Evolutionary conservation across 2,797 vertebrate species (phyloP), one percentile per base, ranked within the genome.

Genomic region (Oceanodroma leucorhoa): DNA sequence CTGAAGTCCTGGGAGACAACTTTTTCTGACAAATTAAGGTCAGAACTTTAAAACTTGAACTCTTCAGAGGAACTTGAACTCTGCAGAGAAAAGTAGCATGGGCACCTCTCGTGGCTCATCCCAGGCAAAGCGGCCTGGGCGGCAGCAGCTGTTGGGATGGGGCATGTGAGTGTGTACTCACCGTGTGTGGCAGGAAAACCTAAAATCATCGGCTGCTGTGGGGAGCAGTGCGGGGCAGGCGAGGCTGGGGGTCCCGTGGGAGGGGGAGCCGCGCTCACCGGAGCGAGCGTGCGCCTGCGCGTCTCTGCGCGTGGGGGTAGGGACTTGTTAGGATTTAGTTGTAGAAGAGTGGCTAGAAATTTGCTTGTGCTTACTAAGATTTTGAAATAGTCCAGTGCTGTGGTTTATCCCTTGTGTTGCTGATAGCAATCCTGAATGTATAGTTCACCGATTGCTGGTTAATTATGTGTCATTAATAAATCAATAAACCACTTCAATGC

Each of bases 261-360:
- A 45, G 1, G 14, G 16, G 27, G 34, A 62, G 9, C 13, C 5
- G 2, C 4, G 12, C 18, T 77, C 34, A 27, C 8, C 2, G 2
- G 15, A 57, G 62, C 0, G 1, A 61, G 41, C 0, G 2, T 34
- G 12, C 0, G 2, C 17, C 18, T 1, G 1, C 10, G 1, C 1
- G 1, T 26, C 4, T 66, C 51, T 82, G 29, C 2, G 0, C 0
- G 0, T 16, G 1, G 19, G 19, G 1, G 5, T 10, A 72, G 21
- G 10, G 12, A 13, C 27, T 15, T 48, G 5, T 16, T 26, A 34
- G 72, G 11, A 8, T 83, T 83, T 41, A 53, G 3, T 5, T 83
- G 12, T 29, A 17, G 38, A 76, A 85, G 19, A 3, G 8, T n/a
- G n/a, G 14, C 20, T 90, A n/a, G 43, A 66, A 78, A 78, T 7